Percentiles rank a stretch among this genome's conserved stretches.
phyloP scores from a whole-genome alignment of 2,797 vertebrate species.

The Chelidonichthys spinosus region DNA sequence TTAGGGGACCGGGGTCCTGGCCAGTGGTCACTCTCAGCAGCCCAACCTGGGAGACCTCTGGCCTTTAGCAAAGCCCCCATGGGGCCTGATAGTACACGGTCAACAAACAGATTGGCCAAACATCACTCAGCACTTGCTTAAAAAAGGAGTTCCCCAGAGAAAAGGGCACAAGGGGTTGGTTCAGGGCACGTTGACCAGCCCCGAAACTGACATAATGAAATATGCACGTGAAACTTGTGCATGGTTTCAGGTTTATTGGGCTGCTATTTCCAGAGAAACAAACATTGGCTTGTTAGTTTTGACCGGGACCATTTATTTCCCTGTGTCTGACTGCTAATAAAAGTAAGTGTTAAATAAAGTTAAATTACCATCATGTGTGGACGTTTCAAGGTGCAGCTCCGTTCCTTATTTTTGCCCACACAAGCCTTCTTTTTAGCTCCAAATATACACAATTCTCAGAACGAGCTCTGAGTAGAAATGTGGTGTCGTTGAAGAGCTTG shows the following conservation, averaged over 20 bases:
- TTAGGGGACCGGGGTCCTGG: conserved; percentile 55
- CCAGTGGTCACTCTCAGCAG: conserved; percentile 69
- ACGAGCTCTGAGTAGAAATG: conserved; percentile 38
- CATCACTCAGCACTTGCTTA: conserved; percentile 66
- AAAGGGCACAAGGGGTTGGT: conserved; percentile 63
- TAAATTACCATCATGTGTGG: conserved; percentile 14
- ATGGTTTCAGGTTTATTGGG: conserved; percentile 54
- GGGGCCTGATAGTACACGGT: conserved; percentile 50
- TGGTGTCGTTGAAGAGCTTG: conserved; percentile 45
- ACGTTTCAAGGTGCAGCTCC: conserved; percentile 24
- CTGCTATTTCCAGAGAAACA: conserved; percentile 60
- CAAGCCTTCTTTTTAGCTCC: conserved; percentile 12
- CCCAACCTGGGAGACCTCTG: conserved; percentile 69
- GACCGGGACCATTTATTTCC: conserved; percentile 47
- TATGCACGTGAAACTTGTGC: conserved; percentile 47
- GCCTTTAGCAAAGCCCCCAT: conserved; percentile 60
- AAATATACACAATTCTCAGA: conserved; percentile 34
- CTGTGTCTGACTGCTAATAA: conserved; percentile 63
- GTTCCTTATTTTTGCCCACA: conserved; percentile 8
- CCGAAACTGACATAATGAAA: conserved; percentile 62
- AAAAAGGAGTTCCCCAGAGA: conserved; percentile 64
- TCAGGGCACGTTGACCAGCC: conserved; percentile 61
- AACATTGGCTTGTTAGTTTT: conserved; percentile 51
- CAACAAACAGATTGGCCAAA: conserved; percentile 76
- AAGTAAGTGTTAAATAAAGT: conserved; percentile 52